phyloP scores from a whole-genome alignment of 2,113 vertebrate genomes.

The Sardina pilchardus region DNA sequence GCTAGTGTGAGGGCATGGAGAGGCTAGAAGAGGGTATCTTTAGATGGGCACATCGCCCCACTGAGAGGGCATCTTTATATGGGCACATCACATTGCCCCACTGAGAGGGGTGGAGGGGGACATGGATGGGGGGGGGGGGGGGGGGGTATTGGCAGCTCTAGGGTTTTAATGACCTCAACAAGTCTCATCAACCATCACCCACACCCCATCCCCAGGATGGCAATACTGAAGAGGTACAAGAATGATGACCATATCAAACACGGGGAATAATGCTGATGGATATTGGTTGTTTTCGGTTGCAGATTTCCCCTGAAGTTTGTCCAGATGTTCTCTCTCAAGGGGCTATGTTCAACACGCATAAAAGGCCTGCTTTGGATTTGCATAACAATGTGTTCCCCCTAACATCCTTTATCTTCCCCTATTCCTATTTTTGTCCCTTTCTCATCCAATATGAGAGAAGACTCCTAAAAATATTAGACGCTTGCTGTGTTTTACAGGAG shows the following conservation, averaged over 20 bases:
- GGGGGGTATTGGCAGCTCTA: background rate
- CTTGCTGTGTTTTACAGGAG: constrained; percentile 55
- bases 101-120: background rate
- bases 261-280: background rate
- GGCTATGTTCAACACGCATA: constrained; percentile 32
- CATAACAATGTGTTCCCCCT: constrained; percentile 47
- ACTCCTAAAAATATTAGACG: constrained; percentile 51
- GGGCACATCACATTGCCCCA: background rate
- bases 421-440: background rate
- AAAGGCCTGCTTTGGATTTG: constrained; percentile 53
- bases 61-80: background rate
- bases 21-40: background rate
- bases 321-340: constrained; percentile 39
- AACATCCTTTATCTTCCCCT: background rate
- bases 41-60: background rate
- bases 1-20: background rate
- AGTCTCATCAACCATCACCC: background rate
- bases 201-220: background rate
- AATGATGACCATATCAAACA: background rate
- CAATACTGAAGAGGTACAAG: background rate
- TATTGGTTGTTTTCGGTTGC: background rate
- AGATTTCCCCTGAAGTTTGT: background rate
- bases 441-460: constrained; percentile 16
- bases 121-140: no score
- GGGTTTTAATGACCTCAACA: background rate